A percentile compares a stretch with the other conserved stretches of the same genome.
These are phyloP conservation scores for Macrotrachela quadricornifera DNA, from an alignment of 1,140 invertebrate species.

Conservation along the genomic window DNA sequence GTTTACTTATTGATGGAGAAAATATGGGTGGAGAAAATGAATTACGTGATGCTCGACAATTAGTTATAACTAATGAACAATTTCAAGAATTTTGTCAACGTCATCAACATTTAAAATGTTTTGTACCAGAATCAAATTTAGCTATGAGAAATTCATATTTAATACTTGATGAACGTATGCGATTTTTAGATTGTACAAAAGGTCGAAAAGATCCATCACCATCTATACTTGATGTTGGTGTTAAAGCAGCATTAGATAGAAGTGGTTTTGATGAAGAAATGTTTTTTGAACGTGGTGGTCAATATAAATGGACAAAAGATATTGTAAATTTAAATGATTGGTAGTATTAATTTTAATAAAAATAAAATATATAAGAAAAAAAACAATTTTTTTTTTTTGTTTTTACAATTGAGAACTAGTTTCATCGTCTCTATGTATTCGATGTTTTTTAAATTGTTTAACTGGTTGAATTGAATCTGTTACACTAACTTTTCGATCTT, in stretches of 20 bases:
- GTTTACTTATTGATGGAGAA: constrained; percentile 32
- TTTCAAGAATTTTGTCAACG: constrained; percentile 28
- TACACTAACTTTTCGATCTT: too few species aligned
- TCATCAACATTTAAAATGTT: constrained; percentile 23
- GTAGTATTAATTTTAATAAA: too few species aligned
- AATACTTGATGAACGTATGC: constrained; percentile 34
- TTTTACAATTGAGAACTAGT: too few species aligned
- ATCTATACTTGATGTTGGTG: constrained; percentile 32
- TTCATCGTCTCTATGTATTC: too few species aligned
- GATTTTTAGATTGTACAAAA: constrained; percentile 32
- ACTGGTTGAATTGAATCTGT: too few species aligned
- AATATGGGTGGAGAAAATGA: constrained; percentile 27
- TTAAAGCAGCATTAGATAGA: constrained; percentile 25
- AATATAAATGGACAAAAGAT: too few species aligned
- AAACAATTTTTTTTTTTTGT: too few species aligned
- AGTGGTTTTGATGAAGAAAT: constrained; percentile 4
- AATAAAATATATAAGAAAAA: too few species aligned
- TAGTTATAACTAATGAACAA: constrained; percentile 29
- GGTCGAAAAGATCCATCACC: constrained; percentile 28
- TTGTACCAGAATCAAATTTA: constrained; percentile 34
- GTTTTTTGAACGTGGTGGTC: too few species aligned
- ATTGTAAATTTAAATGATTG: too few species aligned
- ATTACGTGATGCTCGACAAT: constrained; percentile 26
- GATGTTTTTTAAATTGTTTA: too few species aligned
- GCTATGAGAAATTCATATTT: constrained; percentile 34